Evolutionary conservation across 2,113 vertebrate species (phyloP).

Genomic region (Apodemus sylvaticus): DNA sequence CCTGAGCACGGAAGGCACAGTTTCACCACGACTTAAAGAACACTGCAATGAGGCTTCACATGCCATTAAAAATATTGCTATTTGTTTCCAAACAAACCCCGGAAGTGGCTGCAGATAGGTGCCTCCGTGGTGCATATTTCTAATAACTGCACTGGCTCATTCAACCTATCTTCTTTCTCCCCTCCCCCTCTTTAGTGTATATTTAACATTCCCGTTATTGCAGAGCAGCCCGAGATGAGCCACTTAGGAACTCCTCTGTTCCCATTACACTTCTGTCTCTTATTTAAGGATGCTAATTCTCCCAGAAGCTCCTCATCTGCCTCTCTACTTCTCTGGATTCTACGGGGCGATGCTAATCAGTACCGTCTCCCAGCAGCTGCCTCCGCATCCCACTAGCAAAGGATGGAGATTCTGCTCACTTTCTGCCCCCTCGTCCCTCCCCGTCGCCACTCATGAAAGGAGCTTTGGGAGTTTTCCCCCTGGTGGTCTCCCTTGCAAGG

Average conservation of each 20-base stretch:
- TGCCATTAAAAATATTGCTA: not conserved
- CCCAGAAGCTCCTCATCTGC: not conserved
- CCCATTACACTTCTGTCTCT: slow-evolving; percentile 26
- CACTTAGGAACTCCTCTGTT: not conserved
- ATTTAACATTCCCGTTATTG: not conserved
- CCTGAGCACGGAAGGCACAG: not conserved
- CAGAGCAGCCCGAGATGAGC: not conserved
- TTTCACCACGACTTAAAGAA: not conserved
- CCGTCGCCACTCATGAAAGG: not conserved
- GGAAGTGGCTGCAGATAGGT: not conserved
- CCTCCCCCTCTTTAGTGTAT: not conserved
- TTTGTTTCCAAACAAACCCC: not conserved
- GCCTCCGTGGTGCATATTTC: rapidly evolving
- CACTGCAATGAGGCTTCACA: not conserved
- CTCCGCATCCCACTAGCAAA: not conserved
- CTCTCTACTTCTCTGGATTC: not conserved
- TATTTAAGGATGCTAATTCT: slow-evolving; percentile 54
- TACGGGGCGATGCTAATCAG: not conserved
- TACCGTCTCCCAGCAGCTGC: not conserved
- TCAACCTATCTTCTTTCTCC: not conserved
- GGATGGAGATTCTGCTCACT: rapidly evolving
- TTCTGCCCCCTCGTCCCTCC: not conserved
- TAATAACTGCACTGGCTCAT: not conserved
- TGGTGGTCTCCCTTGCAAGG: not conserved
- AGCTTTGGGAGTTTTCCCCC: not conserved